Conservation (phyloP, 2,113 vertebrate species). For the Calypte anna region DNA sequence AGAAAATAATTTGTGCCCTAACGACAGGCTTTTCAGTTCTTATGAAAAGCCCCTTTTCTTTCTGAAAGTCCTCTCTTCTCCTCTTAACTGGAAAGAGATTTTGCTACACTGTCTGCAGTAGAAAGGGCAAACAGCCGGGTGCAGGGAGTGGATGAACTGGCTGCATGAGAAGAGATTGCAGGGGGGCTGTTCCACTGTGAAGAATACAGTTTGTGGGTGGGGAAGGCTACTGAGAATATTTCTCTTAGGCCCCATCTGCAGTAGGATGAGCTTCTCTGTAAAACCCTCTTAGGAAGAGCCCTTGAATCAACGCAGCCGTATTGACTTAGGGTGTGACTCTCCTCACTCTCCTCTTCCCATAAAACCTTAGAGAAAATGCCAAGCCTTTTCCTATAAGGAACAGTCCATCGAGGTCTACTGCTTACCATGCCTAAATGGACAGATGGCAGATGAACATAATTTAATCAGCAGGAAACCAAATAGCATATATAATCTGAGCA, state of each 20-base stretch:
- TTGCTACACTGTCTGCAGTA: background rate
- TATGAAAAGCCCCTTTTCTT: background rate
- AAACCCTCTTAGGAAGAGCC: background rate
- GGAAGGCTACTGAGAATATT: background rate
- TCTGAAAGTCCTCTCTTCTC: background rate
- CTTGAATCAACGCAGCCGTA: background rate
- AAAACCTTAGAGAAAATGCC: background rate
- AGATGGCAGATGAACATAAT: conserved; percentile 1
- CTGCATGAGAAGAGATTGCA: background rate
- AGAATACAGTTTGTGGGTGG: background rate
- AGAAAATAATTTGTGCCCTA: background rate
- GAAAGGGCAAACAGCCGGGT: accelerated
- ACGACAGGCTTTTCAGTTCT: background rate
- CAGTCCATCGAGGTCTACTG: background rate
- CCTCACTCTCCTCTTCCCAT: background rate
- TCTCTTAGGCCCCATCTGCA: background rate
- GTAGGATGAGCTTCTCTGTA: background rate
- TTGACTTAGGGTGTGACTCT: background rate
- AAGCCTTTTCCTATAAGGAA: background rate
- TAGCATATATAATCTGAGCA: background rate
- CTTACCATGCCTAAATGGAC: background rate
- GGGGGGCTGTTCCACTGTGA: background rate
- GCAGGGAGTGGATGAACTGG: background rate
- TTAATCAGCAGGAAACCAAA: conserved; percentile 38
- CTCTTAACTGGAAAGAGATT: background rate